Evolutionary conservation across 2,797 vertebrate species (phyloP).

Genomic region (Tokudaia tokunoshimensis): DNA sequence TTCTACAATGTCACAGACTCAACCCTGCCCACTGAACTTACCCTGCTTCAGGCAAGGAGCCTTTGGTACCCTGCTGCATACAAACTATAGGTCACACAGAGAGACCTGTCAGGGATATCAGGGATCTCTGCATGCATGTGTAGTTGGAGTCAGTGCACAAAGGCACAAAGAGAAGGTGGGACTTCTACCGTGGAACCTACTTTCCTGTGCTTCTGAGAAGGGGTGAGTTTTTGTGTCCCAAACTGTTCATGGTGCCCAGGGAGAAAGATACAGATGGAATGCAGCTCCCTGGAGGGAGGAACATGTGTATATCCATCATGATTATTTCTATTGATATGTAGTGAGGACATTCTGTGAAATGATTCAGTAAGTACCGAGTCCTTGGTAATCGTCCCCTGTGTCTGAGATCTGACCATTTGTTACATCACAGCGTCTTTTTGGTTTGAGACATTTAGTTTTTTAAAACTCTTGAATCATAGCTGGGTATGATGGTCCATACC

Average conservation of each 20-base stretch:
- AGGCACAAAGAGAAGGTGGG: background rate
- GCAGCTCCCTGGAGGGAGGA: background rate
- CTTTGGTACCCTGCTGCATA: background rate
- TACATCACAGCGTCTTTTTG: background rate
- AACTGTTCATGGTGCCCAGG: background rate
- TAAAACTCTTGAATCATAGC: background rate
- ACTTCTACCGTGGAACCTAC: background rate
- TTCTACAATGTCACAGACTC: background rate
- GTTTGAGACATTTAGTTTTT: background rate
- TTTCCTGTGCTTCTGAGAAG: rapidly evolving
- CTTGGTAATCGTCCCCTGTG: background rate
- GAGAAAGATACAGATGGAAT: background rate
- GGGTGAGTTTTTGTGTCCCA: background rate
- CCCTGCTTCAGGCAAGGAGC: background rate
- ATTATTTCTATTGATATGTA: background rate
- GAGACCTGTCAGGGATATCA: background rate
- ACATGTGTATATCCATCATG: rapidly evolving
- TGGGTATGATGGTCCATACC: background rate
- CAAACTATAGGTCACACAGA: background rate
- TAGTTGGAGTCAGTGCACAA: background rate
- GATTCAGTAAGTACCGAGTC: background rate
- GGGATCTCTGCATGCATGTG: background rate
- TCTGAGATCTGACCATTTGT: background rate
- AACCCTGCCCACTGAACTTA: background rate
- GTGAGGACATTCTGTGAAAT: background rate